Conservation (phyloP, 2,888 invertebrate genomes). For the Chydorus sphaericus region DNA sequence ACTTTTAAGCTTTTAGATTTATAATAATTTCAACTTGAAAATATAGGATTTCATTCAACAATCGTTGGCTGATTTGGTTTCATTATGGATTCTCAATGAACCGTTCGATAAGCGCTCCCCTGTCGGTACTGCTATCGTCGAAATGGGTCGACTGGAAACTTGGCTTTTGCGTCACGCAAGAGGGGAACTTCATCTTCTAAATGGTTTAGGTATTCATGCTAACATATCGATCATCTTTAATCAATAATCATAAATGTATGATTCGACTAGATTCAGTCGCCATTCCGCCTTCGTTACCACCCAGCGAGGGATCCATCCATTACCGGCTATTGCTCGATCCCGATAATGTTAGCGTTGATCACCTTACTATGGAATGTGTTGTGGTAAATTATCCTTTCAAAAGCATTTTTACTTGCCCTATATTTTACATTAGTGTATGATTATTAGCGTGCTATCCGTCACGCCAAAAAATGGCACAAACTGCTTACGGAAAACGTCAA, state of each 20-base stretch:
- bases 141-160: slow-evolving; percentile 41
- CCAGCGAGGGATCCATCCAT: slow-evolving; percentile 39
- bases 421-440: slow-evolving; percentile 7
- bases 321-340: slow-evolving; percentile 43
- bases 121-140: slow-evolving; percentile 37
- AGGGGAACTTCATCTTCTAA: slow-evolving; percentile 27
- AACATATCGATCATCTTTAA: not conserved
- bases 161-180: slow-evolving; percentile 35
- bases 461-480: slow-evolving; percentile 38
- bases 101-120: slow-evolving; percentile 25
- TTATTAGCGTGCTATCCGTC: slow-evolving; percentile 38
- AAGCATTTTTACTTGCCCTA: not conserved
- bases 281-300: slow-evolving; percentile 28
- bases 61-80: slow-evolving; percentile 36
- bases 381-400: no score
- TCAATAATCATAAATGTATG: not conserved
- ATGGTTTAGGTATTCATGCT: slow-evolving; percentile 23
- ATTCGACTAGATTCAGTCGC: not conserved
- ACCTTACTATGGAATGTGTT: slow-evolving; percentile 39
- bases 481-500: slow-evolving; percentile 24
- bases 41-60: slow-evolving; percentile 32
- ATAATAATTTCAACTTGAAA: not conserved
- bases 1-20: not conserved
- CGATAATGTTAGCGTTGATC: slow-evolving; percentile 41
- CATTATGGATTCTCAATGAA: slow-evolving; percentile 38